Evolutionary conservation across 1,140 invertebrate species (phyloP).

Genomic region (Cotesia typhae): DNA sequence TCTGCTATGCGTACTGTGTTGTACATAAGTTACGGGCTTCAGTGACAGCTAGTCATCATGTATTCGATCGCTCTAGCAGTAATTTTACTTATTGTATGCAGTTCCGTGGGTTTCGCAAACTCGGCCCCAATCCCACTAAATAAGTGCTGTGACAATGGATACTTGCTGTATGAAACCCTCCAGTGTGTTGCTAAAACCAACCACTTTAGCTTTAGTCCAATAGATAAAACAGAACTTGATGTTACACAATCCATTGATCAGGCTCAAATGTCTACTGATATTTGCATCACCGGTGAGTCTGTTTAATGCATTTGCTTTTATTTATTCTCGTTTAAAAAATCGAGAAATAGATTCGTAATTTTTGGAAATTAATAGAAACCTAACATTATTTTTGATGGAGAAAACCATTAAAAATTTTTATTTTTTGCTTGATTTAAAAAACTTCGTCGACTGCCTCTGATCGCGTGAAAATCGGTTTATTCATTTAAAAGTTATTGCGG

Average conservation of each 20-base stretch:
- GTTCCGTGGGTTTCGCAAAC: conserved; percentile 1
- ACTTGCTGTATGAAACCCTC: conserved; percentile 37
- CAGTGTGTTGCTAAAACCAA: conserved; percentile 28
- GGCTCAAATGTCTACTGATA: conserved; percentile 27
- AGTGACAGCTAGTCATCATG: conserved; percentile 28
- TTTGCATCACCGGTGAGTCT: not conserved
- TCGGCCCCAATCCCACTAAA: conserved; percentile 22
- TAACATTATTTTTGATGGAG: not conserved
- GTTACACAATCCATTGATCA: conserved; percentile 36
- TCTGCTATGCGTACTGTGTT: not conserved
- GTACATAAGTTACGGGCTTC: not conserved
- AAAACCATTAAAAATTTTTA: not conserved
- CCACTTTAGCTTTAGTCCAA: not conserved
- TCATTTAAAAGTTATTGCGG: no score
- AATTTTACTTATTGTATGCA: conserved; percentile 22
- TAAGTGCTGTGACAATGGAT: conserved; percentile 47
- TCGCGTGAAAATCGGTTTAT: no score
- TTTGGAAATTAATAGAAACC: not conserved
- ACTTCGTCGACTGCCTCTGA: no score
- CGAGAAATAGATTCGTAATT: not conserved
- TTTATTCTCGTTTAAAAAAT: not conserved
- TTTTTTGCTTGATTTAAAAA: no score
- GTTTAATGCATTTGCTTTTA: not conserved
- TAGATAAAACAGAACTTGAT: conserved; percentile 16
- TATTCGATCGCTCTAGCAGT: conserved; percentile 20